phyloP scores from a whole-genome alignment of 2,888 invertebrate species.

The Oegoconia quadripuncta region DNA sequence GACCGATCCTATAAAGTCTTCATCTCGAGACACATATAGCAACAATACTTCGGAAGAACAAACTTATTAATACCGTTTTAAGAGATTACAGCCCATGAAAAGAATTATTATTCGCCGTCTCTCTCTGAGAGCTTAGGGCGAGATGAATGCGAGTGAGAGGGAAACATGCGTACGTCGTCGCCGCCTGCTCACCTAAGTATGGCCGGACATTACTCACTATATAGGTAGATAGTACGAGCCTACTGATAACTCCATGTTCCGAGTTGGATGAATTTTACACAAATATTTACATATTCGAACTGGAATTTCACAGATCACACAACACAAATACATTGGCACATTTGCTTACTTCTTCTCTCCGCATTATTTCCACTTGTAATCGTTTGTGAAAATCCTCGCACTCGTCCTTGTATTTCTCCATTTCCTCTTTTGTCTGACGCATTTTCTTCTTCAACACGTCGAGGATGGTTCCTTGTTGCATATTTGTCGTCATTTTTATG shows the following conservation, averaged over 20 bases:
- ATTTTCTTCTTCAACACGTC: constrained; percentile 99
- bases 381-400: constrained; percentile 97
- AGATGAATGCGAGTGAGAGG: constrained; percentile 68
- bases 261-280: constrained; percentile 39
- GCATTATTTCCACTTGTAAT: constrained; percentile 96
- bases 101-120: constrained; percentile 57
- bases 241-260: constrained; percentile 61
- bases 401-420: constrained; percentile 99
- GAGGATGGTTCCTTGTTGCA: constrained; percentile 95
- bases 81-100: constrained; percentile 48
- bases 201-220: constrained; percentile 79
- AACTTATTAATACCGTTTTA: constrained; percentile 39
- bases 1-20: constrained; percentile 31
- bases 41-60: constrained; percentile 36
- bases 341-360: constrained; percentile 97
- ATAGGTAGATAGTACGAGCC: constrained; percentile 69
- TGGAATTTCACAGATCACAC: constrained; percentile 49
- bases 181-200: constrained; percentile 76
- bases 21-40: constrained; percentile 22
- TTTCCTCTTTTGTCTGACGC: constrained; percentile 99
- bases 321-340: constrained; percentile 60
- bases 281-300: constrained; percentile 38
- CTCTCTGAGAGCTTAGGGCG: constrained; percentile 46
- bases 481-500: constrained; percentile 89
- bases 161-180: constrained; percentile 77